These are phyloP conservation scores for Diadromus collaris DNA, from an alignment of 2,888 invertebrate species.

Conservation along the genomic window DNA sequence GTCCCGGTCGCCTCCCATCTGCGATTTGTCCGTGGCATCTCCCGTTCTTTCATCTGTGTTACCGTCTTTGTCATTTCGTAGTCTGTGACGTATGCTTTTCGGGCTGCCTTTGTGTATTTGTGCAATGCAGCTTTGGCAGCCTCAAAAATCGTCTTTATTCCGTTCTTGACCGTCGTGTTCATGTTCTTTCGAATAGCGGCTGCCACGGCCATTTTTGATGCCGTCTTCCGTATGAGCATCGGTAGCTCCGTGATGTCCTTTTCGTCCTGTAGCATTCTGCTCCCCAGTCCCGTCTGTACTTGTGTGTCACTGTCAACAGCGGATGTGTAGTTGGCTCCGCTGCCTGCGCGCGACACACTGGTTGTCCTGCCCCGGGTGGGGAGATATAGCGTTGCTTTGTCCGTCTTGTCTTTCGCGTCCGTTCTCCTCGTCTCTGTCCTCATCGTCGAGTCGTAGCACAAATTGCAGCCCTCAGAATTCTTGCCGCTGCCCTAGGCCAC, in stretches of 20 bases:
- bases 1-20: neutral
- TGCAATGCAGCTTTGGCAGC: neutral
- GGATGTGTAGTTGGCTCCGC: constrained; percentile 20
- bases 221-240: constrained; percentile 37
- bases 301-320: constrained; percentile 16
- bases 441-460: constrained; percentile 34
- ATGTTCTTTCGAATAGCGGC: constrained; percentile 48
- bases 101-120: neutral
- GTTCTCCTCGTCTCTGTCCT: constrained; percentile 17
- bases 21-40: too few species aligned
- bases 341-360: constrained; percentile 43
- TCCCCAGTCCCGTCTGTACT: too few species aligned
- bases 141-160: neutral
- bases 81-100: neutral
- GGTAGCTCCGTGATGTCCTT: constrained; percentile 32
- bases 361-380: constrained; percentile 13
- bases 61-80: too few species aligned
- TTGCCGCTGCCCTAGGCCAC: constrained; percentile 47
- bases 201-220: constrained; percentile 51
- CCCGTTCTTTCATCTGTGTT: too few species aligned
- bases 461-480: constrained; percentile 49
- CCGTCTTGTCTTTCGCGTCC: neutral
- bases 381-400: neutral
- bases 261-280: neutral
- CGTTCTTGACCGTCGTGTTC: constrained; percentile 47